phyloP scores from a whole-genome alignment of 2,113 vertebrate species.

The Indicator indicator region DNA sequence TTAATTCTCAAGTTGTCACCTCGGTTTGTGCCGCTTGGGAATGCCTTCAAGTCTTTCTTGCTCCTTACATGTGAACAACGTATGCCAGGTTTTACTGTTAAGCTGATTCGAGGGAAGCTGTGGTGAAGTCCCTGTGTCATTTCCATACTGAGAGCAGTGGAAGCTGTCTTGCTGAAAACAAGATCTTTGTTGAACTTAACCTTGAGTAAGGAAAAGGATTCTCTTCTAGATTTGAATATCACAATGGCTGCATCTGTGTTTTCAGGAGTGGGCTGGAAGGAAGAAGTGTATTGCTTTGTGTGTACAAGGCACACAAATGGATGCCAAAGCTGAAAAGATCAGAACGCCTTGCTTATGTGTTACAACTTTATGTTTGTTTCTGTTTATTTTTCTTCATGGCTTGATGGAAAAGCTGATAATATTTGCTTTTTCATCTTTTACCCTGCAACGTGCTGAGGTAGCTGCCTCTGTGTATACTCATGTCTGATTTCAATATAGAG shows the following conservation, averaged over 20 bases:
- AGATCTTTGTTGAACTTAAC: neutral
- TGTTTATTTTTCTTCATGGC: neutral
- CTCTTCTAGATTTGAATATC: rapidly evolving
- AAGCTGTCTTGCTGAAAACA: neutral
- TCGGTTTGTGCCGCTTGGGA: neutral
- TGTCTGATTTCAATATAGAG: neutral
- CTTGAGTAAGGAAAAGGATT: rapidly evolving
- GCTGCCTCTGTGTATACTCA: rapidly evolving
- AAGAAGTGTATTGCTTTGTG: rapidly evolving
- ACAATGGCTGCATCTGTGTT: rapidly evolving
- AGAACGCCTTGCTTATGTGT: neutral
- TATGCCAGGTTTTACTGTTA: rapidly evolving
- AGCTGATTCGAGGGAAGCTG: rapidly evolving
- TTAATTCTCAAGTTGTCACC: neutral
- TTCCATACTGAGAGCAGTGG: neutral
- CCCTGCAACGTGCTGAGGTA: rapidly evolving
- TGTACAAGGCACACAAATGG: rapidly evolving
- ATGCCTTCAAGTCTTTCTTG: rapidly evolving
- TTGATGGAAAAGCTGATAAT: neutral
- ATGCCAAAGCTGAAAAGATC: neutral
- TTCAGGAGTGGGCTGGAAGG: neutral
- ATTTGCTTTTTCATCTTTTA: neutral
- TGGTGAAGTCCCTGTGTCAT: neutral
- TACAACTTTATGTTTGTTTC: neutral
- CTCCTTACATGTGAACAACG: rapidly evolving